phyloP scores from a whole-genome alignment of 2,113 vertebrate genomes.

The Hippocampus guttulatus region DNA sequence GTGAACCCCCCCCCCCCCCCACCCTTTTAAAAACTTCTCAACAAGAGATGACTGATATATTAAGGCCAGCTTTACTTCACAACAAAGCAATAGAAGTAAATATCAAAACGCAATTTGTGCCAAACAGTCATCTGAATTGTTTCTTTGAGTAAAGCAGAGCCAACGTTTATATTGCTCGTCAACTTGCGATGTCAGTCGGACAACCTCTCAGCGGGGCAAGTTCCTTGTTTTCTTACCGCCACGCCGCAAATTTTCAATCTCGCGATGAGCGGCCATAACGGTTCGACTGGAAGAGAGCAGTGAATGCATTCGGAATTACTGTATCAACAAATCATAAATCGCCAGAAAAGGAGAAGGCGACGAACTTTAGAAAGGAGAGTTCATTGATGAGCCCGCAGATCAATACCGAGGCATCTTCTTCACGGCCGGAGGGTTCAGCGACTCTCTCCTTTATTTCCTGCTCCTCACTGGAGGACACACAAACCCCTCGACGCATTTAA shows the following conservation, averaged over 20 bases:
- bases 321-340: background rate
- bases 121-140: background rate
- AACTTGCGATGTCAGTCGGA: background rate
- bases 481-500: background rate
- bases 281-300: conserved; percentile 50
- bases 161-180: background rate
- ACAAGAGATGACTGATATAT: background rate
- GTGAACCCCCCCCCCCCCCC: too few relatives aligned
- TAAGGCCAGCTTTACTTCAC: background rate
- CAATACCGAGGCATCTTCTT: conserved; percentile 73
- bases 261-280: conserved; percentile 64
- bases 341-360: background rate
- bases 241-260: conserved; percentile 59
- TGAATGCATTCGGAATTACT: background rate
- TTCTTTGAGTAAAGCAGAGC: background rate
- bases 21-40: background rate
- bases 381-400: conserved; percentile 78
- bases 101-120: background rate
- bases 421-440: conserved; percentile 1
- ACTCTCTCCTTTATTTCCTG: conserved; percentile 13
- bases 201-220: conserved; percentile 4
- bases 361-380: conserved; percentile 82
- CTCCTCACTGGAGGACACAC: conserved; percentile 38
- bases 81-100: background rate
- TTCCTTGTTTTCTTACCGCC: conserved; percentile 40